Evolutionary conservation across 2,888 invertebrate genomes (phyloP).

Genomic region (Temnothorax rugatulus): DNA sequence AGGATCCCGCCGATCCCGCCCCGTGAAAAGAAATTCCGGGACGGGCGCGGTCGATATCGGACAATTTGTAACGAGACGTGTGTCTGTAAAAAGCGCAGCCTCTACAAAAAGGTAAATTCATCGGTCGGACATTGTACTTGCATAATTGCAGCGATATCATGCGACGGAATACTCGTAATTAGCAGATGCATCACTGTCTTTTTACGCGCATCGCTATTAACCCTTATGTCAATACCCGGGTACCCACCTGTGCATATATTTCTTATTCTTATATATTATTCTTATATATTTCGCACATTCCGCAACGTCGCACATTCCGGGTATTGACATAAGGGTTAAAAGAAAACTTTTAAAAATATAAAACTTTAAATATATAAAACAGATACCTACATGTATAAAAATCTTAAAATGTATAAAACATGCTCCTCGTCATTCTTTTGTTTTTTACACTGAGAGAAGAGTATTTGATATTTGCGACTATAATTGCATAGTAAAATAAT

Average conservation of each 20-base stretch:
- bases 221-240: no score
- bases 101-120: neutral
- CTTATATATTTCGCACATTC: no score
- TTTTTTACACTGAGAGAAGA: no score
- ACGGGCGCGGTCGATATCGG: neutral
- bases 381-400: neutral
- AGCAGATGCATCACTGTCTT: no score
- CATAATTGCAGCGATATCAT: neutral
- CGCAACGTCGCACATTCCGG: no score
- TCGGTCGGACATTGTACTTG: neutral
- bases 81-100: neutral
- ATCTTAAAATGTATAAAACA: neutral
- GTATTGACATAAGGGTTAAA: no score
- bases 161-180: neutral
- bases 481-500: no score
- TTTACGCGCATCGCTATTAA: neutral
- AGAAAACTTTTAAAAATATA: neutral
- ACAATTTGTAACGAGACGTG: conserved; percentile 14
- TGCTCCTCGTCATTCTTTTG: no score
- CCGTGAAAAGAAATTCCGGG: conserved; percentile 37
- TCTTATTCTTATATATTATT: no score
- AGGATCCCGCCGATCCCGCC: neutral
- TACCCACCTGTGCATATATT: no score
- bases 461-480: no score
- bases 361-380: neutral